Base-by-base conservation (phyloP, 1,140 invertebrate species). In the Heliconius hewitsoni region DNA sequence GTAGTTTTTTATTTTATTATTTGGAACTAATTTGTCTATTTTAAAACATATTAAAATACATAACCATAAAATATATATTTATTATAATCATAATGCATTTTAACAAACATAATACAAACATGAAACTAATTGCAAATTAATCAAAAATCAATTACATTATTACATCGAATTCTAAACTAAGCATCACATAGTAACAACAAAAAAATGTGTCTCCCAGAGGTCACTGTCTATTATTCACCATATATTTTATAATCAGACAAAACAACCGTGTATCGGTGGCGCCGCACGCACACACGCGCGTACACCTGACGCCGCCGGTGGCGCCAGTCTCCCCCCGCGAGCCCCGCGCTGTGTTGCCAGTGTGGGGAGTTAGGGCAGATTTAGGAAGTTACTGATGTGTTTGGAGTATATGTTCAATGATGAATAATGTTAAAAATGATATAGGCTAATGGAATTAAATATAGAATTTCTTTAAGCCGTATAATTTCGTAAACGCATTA, bases 291-390 rank as follows among this genome's bases (percentile, higher is more conserved):
- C 92, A 93, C 92, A 89, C 70, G 84, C 84, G 87, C 86, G 85
- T 82, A 78, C 92, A 94, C 92, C 92, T 94, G 92, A 93, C 92
- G 91, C 90, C 91, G 91, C 85, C 88, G 90, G 89, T 92, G 91
- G 91, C 92, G 91, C 90, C 92, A 93, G 90, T 82, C 77, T 81
- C 82, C 80, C 84, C 82, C 82, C 85, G 81, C 87, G n/a, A 76
- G 66, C 84, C 76, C 74, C 57, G 71, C 1, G 70, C 19, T 34
- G 82, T 76, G 87, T 81, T 85, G 86, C 89, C 85, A 85, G 73
- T 55, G 19, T 18, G 11, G 42, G 50, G 30, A 78, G 19, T 82
- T 23, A 82, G 73, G 42, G 19, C 42, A 9, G 11, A 55, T 79
- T 34, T 77, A 71, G 83, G 85, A 73, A 84, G 55, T 79, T 73